phyloP scores from a whole-genome alignment of 2,888 invertebrate species.

The Ethmia dodecea region DNA sequence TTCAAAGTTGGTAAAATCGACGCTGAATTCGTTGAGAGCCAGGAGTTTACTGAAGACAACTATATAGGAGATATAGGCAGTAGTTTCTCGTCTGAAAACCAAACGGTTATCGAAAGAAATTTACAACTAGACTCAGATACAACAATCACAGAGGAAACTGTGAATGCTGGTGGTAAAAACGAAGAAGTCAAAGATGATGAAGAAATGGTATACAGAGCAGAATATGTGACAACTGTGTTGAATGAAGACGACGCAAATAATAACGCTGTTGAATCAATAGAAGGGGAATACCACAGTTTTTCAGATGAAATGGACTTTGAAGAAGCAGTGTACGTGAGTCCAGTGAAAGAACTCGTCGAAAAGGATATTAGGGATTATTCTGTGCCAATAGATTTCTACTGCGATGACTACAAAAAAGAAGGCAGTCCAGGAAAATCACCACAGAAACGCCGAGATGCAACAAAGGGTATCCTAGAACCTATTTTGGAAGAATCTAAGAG shows the following conservation, averaged over 20 bases:
- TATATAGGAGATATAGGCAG: slow-evolving; percentile 52
- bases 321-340: slow-evolving; percentile 56
- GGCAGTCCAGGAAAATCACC: slow-evolving; percentile 46
- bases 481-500: slow-evolving; percentile 70
- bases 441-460: slow-evolving; percentile 29
- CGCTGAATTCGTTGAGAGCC: slow-evolving; percentile 57
- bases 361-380: slow-evolving; percentile 72
- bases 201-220: slow-evolving; percentile 27
- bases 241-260: slow-evolving; percentile 28
- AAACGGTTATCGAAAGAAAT: slow-evolving; percentile 42
- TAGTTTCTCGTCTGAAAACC: slow-evolving; percentile 48
- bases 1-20: slow-evolving; percentile 36
- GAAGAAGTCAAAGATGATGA: slow-evolving; percentile 10
- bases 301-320: slow-evolving; percentile 55
- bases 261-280: slow-evolving; percentile 37
- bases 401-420: slow-evolving; percentile 50
- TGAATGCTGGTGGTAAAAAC: slow-evolving; percentile 13
- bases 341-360: slow-evolving; percentile 60
- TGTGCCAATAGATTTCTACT: slow-evolving; percentile 63
- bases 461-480: slow-evolving; percentile 47
- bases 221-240: slow-evolving; percentile 13
- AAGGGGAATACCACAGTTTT: slow-evolving; percentile 71
- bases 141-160: background rate
- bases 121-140: background rate
- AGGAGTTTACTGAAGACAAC: slow-evolving; percentile 66